Conservation (phyloP, 1,140 invertebrate genomes). For the Ceratosolen solmsi region DNA sequence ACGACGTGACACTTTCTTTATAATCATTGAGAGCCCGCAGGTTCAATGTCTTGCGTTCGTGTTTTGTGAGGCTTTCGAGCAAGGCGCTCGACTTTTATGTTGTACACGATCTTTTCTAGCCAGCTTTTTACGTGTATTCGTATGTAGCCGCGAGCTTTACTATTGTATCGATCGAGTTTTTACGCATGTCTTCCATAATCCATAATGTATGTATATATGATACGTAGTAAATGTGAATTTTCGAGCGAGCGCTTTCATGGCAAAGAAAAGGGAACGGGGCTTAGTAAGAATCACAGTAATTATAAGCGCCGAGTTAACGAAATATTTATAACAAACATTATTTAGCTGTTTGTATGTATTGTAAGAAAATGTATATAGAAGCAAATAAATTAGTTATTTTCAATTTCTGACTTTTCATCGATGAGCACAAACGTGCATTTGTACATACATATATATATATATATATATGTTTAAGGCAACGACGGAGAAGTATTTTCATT, state of each 20-base stretch:
- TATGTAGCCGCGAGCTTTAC: neutral
- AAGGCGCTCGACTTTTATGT: too few species aligned
- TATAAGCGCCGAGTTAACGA: neutral
- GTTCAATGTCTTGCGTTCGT: too few species aligned
- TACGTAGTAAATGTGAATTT: constrained; percentile 3
- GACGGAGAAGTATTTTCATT: too few species aligned
- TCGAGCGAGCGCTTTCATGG: neutral
- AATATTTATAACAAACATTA: constrained; percentile 39
- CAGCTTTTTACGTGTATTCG: neutral
- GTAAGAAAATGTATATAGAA: constrained; percentile 54
- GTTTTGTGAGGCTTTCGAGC: too few species aligned
- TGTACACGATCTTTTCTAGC: too few species aligned
- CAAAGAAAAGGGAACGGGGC: neutral
- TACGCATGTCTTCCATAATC: too few species aligned
- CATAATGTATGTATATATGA: constrained; percentile 17
- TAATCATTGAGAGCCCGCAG: too few species aligned
- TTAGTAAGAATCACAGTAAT: neutral
- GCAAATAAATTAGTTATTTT: constrained; percentile 50
- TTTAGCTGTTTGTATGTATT: constrained; percentile 42
- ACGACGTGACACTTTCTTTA: neutral
- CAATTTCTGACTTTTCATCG: neutral
- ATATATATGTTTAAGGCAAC: too few species aligned
- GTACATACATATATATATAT: too few species aligned
- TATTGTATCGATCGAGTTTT: neutral
- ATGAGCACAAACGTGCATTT: too few species aligned